Evolutionary conservation across 2,888 invertebrate genomes (phyloP), one percentile per base, ranked within the genome.

Genomic region (Nephrotoma flavescens): DNA sequence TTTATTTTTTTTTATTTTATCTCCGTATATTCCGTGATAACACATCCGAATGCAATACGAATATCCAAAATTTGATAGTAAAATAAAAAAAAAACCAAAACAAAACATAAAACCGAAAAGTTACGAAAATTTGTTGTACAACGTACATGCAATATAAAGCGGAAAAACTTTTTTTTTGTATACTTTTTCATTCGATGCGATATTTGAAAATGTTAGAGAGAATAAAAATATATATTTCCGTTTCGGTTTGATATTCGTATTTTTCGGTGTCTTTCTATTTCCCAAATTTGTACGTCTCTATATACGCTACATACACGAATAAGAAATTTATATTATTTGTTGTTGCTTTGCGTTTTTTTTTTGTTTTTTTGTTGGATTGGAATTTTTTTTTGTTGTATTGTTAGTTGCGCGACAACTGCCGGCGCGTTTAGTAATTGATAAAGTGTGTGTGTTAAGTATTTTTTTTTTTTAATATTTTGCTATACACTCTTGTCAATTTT

Each of bases 321-420:
- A 71, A 71, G 71, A 71, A 71, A 31, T 31, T 71, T 15, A 15
- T n/a, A 31, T 15, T 71, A 9, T 71, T 31, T 71, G 6, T 71
- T 71, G 71, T 71, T 71, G 71, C 71, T 71, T 71, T 71, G 11
- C n/a, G 42, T 84, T 84, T 42, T n/a, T n/a, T 86, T 45, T 45
- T 45, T 83, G 19, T n/a, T 71, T 71, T 71, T 31, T 71, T 71
- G 19, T 19, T 86, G 45, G 41, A 86, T 31, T 45, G 19, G 19
- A 31, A 71, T 31, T 31, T 71, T 71, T 71, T 71, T 71, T 71
- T 71, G 57, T 57, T 57, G 44, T 86, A 41, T 57, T 52, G 52
- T 91, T 90, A 94, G 94, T 94, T 93, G 92, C 93, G 93, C 93
- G 93, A 93, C 93, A 94, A 92, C 93, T 92, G 93, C 92, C 93